These are phyloP conservation scores for Drosophila emarginata DNA, from an alignment of 2,888 invertebrate species.

Conservation along the genomic window DNA sequence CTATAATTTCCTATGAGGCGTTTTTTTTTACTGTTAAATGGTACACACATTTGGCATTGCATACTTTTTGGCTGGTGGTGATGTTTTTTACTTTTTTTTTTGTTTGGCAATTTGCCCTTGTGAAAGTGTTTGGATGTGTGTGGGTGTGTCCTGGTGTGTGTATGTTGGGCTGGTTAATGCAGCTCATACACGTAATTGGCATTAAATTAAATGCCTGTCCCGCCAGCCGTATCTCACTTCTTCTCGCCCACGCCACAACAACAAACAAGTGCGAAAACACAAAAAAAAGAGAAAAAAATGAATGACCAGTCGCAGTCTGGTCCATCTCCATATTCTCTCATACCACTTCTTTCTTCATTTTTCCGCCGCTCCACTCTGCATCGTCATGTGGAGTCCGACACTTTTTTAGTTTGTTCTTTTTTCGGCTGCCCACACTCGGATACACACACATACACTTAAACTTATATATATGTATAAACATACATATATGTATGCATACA, in stretches of 20 bases:
- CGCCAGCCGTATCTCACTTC: slow-evolving; percentile 14
- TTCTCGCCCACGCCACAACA: slow-evolving; percentile 10
- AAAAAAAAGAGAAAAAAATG: slow-evolving; percentile 25
- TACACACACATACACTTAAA: slow-evolving; percentile 28
- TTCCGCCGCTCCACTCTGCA: slow-evolving; percentile 14
- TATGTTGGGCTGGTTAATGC: slow-evolving; percentile 66
- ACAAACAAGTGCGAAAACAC: slow-evolving; percentile 31
- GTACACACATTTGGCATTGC: slow-evolving; percentile 47
- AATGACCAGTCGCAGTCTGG: slow-evolving; percentile 48
- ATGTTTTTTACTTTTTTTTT: slow-evolving; percentile 30
- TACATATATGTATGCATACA: neutral
- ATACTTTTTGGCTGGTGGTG: slow-evolving; percentile 55
- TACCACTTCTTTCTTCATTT: neutral
- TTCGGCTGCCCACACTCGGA: slow-evolving; percentile 40
- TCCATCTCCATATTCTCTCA: slow-evolving; percentile 16
- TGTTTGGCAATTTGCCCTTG: slow-evolving; percentile 49
- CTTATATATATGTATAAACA: slow-evolving; percentile 1
- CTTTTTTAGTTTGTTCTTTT: slow-evolving; percentile 71
- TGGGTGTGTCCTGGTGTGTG: slow-evolving; percentile 18
- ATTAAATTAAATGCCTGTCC: slow-evolving; percentile 73
- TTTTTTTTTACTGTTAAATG: neutral
- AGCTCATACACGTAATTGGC: slow-evolving; percentile 77
- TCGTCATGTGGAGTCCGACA: slow-evolving; percentile 33
- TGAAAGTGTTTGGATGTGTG: slow-evolving; percentile 55
- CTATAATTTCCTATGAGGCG: neutral